Conservation (phyloP, 2,888 invertebrate genomes). For the Eurytoma adleriae region DNA sequence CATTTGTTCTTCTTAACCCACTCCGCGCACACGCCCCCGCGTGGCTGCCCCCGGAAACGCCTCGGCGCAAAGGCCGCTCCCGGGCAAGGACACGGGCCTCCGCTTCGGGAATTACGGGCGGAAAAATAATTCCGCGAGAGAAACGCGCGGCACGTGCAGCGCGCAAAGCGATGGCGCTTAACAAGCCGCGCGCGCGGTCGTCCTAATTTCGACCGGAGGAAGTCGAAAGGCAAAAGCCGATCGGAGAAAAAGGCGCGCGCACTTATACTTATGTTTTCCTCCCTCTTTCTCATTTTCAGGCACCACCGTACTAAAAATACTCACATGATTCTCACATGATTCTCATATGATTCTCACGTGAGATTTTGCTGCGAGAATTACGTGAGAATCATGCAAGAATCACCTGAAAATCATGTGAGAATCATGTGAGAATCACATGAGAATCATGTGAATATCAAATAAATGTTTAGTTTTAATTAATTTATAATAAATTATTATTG, state of each 20-base stretch:
- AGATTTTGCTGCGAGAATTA: too few species aligned
- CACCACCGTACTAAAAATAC: too few species aligned
- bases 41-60: not conserved
- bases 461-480: too few species aligned
- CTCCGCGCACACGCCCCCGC: not conserved
- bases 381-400: too few species aligned
- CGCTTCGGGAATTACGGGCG: not conserved
- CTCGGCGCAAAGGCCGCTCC: not conserved
- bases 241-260: conserved; percentile 7
- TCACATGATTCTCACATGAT: too few species aligned
- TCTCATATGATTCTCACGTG: too few species aligned
- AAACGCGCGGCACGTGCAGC: not conserved
- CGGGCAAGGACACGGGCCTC: not conserved
- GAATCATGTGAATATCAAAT: too few species aligned
- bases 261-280: too few species aligned
- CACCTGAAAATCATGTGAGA: too few species aligned
- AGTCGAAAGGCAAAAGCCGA: conserved; percentile 11
- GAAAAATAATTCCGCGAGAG: not conserved
- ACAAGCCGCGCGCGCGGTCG: conserved; percentile 15
- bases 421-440: too few species aligned
- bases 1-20: not conserved
- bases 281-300: too few species aligned
- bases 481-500: too few species aligned
- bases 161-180: conserved; percentile 14
- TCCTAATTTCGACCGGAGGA: conserved; percentile 38